These are phyloP conservation scores for Baccha elongata DNA, from an alignment of 2,888 invertebrate species.

Conservation along the genomic window DNA sequence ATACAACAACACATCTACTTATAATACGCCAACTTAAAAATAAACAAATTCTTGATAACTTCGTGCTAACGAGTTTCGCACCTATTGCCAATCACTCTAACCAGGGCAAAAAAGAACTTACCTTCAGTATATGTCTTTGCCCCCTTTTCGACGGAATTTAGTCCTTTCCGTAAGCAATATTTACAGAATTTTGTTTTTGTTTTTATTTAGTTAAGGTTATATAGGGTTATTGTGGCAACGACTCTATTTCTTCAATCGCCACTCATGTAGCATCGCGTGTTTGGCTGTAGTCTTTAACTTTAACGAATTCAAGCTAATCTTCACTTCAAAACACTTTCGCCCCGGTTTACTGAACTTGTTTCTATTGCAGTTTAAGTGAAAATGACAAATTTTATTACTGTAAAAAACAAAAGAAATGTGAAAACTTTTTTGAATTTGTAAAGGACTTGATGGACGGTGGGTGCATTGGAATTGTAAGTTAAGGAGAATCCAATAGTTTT, in stretches of 20 bases:
- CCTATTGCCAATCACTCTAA: slow-evolving; percentile 8
- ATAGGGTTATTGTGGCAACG: slow-evolving; percentile 6
- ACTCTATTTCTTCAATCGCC: slow-evolving; percentile 47
- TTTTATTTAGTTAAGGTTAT: background rate
- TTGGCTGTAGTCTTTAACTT: slow-evolving; percentile 35
- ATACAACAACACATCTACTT: too few relatives aligned
- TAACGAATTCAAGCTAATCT: slow-evolving; percentile 50
- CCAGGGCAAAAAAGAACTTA: background rate
- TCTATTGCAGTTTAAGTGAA: slow-evolving; percentile 42
- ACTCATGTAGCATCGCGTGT: slow-evolving; percentile 56
- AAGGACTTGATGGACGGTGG: background rate
- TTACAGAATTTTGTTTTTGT: slow-evolving; percentile 1
- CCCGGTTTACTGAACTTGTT: slow-evolving; percentile 39
- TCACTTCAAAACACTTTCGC: slow-evolving; percentile 55
- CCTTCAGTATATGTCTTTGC: background rate
- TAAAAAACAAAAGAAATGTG: background rate
- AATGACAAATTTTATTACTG: slow-evolving; percentile 3
- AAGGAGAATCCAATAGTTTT: too few relatives aligned
- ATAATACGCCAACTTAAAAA: background rate
- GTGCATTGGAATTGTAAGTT: too few relatives aligned
- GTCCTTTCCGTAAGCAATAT: slow-evolving; percentile 20
- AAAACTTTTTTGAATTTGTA: background rate
- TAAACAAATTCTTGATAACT: slow-evolving; percentile 8
- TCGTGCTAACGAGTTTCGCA: slow-evolving; percentile 22
- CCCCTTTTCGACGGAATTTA: background rate